phyloP scores from a whole-genome alignment of 2,888 invertebrate genomes.

The Lordiphosa andalusiaca region DNA sequence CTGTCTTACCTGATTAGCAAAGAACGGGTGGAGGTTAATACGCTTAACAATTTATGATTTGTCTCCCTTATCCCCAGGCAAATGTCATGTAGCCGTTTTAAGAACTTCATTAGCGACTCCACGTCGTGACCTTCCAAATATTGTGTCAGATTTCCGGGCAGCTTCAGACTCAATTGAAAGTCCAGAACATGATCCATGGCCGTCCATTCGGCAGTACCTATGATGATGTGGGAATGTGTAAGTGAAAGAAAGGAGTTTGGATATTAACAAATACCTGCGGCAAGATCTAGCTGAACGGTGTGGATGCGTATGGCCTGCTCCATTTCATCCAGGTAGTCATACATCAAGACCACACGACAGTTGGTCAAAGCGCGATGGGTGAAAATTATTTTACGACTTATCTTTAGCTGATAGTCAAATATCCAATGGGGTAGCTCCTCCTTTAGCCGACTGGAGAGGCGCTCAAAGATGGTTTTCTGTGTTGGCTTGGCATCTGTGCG shows the following conservation, averaged over 20 bases:
- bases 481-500: neutral
- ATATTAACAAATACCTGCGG: conserved; percentile 1
- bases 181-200: conserved; percentile 57
- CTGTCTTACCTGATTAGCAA: conserved; percentile 53
- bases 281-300: conserved; percentile 19
- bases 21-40: conserved; percentile 36
- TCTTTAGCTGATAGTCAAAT: conserved; percentile 58
- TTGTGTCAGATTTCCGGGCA: conserved; percentile 50
- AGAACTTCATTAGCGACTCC: conserved; percentile 36
- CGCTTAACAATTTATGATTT: conserved; percentile 35
- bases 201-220: conserved; percentile 38
- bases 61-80: conserved; percentile 37
- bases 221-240: neutral
- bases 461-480: conserved; percentile 26
- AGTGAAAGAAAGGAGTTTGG: neutral
- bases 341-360: conserved; percentile 45
- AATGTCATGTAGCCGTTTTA: conserved; percentile 49
- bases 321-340: conserved; percentile 40
- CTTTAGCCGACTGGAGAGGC: conserved; percentile 33
- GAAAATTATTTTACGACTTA: conserved; percentile 39
- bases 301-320: conserved; percentile 43
- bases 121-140: conserved; percentile 37
- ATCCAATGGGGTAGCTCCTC: conserved; percentile 58
- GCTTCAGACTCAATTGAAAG: conserved; percentile 59
- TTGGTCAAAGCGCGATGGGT: conserved; percentile 35